Percentiles rank a stretch among this genome's conserved stretches.
These are phyloP conservation scores for Cotesia vestalis DNA, from an alignment of 1,140 invertebrate species.

Conservation along the genomic window DNA sequence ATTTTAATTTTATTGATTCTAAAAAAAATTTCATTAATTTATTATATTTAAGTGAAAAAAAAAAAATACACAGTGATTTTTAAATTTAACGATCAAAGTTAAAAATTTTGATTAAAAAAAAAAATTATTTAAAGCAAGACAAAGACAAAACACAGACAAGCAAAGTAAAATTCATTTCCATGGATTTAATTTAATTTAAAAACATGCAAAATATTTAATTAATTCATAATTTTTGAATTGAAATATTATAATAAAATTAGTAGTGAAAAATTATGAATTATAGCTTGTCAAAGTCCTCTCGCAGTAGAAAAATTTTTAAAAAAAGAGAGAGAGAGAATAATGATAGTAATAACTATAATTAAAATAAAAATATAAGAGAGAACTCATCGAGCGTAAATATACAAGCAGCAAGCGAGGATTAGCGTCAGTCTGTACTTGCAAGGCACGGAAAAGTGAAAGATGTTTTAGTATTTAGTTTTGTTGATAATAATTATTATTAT, in stretches of 20 bases:
- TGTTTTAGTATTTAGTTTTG: conserved; percentile 4
- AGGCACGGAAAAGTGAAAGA: background rate
- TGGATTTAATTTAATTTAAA: too few species aligned
- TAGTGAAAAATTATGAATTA: conserved; percentile 10
- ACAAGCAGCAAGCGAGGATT: conserved; percentile 46
- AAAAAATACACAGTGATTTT: too few species aligned
- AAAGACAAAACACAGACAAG: too few species aligned
- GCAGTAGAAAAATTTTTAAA: conserved; percentile 9
- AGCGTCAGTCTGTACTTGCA: conserved; percentile 21
- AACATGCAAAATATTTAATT: too few species aligned
- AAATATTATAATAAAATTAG: too few species aligned
- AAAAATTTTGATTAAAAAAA: conserved; percentile 19
- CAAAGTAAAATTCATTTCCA: too few species aligned
- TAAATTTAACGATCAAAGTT: background rate
- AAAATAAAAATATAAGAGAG: background rate
- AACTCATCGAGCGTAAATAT: conserved; percentile 33
- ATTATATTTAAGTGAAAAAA: background rate
- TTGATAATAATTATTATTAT: background rate
- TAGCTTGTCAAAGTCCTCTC: background rate
- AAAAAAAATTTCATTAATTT: conserved; percentile 9
- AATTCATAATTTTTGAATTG: too few species aligned
- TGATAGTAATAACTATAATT: too few species aligned
- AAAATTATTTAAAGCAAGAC: conserved; percentile 24
- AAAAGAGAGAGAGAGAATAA: conserved; percentile 6
- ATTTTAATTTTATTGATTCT: conserved; percentile 17